Base-by-base conservation (phyloP, 2,797 vertebrate species). In the Anomalospiza imberbis region DNA sequence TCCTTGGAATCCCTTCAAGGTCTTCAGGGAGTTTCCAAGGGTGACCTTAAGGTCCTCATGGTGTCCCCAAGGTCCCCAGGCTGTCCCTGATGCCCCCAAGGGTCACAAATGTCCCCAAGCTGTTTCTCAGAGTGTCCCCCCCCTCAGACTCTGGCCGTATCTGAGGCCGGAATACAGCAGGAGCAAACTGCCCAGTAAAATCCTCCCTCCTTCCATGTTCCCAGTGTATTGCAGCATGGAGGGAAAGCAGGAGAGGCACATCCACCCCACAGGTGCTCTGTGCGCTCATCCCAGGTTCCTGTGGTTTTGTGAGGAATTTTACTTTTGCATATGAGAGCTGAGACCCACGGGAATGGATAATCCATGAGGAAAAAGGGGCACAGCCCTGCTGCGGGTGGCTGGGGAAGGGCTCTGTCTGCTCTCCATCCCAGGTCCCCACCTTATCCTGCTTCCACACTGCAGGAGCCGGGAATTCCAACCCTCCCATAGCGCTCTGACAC, bases 201-300 rank as follows among this genome's bases (percentile, higher is more conserved):
- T 0, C 1, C 53, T n/a, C 61, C 29, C 26, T 51, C 6, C 26
- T 61, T 40, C 14, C 28, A 3, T 2, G 2, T 36, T 36, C 54
- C 42, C 9, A 11, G 25, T 53, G 77, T 31, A 34, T 15, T 32
- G 21, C 19, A 48, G 60, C 54, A 18, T 12, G 32, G 32, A 11
- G 63, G 20, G 48, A 29, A 76, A n/a, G 16, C 2, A 13, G 54
- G n/a, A 25, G 11, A 16, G 31, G 55, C 40, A 48, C 36, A 7
- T 65, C 53, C 53, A 20, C 36, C 62, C 42, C 26, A 5, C 4
- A 2, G 62, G 50, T 42, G 55, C 54, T 79, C 44, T 4, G 2
- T 4, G 51, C 0, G 0, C 25, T 63, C 74, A 6, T n/a, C n/a
- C 32, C 24, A 0, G 22, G 34, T 24, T 80, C 65, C 76, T n/a